A percentile compares a stretch with the other conserved stretches of the same genome.
Conservation (phyloP, 2,113 vertebrate genomes). For the Phocoena sinus region DNA sequence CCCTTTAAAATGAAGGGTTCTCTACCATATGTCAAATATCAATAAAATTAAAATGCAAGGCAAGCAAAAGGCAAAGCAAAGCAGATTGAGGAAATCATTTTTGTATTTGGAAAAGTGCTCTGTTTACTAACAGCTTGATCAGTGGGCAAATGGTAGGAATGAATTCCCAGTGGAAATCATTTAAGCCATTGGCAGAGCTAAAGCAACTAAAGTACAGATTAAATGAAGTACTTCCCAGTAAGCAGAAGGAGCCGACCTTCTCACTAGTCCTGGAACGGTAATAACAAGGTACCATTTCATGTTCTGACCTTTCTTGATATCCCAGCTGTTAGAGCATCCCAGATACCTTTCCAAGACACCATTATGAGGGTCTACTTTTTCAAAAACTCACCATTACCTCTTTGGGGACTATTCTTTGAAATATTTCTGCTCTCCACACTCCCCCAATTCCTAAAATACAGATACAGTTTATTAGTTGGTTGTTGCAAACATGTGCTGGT, state of each 20-base stretch:
- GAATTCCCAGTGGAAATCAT: conserved; percentile 13
- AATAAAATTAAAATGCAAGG: not conserved
- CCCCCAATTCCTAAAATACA: not conserved
- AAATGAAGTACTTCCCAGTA: not conserved
- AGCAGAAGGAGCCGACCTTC: not conserved
- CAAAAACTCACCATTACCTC: not conserved
- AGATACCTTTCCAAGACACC: not conserved
- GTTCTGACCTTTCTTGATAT: not conserved
- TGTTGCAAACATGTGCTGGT: not conserved
- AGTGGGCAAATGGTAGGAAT: not conserved
- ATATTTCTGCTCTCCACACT: not conserved
- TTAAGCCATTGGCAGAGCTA: not conserved
- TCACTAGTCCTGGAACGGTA: not conserved
- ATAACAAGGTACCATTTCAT: not conserved
- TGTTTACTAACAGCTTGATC: conserved; percentile 16
- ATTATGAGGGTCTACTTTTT: not conserved
- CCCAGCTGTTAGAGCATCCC: not conserved
- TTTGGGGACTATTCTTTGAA: not conserved
- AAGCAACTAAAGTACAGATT: not conserved
- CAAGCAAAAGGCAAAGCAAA: conserved; percentile 28
- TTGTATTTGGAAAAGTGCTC: not conserved
- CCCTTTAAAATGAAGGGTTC: not conserved
- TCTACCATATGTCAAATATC: not conserved
- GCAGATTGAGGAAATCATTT: not conserved
- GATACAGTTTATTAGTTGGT: not conserved